phyloP scores from a whole-genome alignment of 2,797 vertebrate genomes.

The Eulemur rubriventer region DNA sequence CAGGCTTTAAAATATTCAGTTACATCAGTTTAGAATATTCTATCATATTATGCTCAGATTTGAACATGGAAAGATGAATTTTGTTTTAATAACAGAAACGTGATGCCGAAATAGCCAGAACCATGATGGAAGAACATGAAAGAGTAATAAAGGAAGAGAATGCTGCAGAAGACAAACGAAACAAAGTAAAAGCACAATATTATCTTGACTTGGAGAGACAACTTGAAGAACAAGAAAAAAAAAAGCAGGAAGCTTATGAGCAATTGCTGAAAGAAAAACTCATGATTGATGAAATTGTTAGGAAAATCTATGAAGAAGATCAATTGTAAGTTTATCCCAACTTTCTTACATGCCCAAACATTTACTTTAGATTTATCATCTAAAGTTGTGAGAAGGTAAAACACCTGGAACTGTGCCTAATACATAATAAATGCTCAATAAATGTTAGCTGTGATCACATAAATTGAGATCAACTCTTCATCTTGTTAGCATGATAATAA shows the following conservation, averaged over 20 bases:
- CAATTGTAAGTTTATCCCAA: conserved; percentile 87
- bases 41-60: background rate
- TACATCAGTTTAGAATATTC: conserved; percentile 5
- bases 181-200: conserved; percentile 86
- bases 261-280: conserved; percentile 95
- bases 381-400: background rate
- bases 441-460: background rate
- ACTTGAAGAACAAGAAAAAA: conserved; percentile 90
- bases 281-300: conserved; percentile 94
- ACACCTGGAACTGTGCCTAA: background rate
- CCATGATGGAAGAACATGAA: conserved; percentile 88
- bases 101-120: conserved; percentile 87
- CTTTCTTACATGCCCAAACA: background rate
- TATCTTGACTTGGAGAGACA: conserved; percentile 91
- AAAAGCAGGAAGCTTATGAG: conserved; percentile 91
- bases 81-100: conserved; percentile 85
- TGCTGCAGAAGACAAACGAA: conserved; percentile 83
- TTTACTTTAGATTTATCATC: background rate
- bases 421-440: background rate
- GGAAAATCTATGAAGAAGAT: conserved; percentile 96
- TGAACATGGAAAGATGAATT: background rate
- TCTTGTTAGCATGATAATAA: background rate
- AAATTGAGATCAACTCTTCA: background rate
- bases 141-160: conserved; percentile 84
- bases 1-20: background rate